A percentile compares a stretch with the other conserved stretches of the same genome.
Conservation (phyloP, 2,888 invertebrate genomes). For the Lepas anatifera region DNA sequence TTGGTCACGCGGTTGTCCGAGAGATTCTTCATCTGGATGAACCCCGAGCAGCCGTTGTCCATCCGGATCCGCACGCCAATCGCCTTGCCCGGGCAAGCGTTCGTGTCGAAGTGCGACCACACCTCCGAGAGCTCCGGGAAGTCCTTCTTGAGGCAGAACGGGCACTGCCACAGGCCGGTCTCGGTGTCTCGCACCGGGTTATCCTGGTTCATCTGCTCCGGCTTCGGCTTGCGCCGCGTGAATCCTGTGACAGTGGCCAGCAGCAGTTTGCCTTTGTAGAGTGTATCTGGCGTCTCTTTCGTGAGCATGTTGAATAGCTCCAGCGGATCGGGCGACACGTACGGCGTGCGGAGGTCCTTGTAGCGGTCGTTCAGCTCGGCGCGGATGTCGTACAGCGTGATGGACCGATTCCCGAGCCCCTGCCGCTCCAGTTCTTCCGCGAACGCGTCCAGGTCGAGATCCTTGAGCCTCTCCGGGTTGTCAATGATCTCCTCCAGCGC, state of each 20-base stretch:
- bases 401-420: conserved; percentile 47
- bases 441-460: conserved; percentile 94
- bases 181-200: conserved; percentile 91
- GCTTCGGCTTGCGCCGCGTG: conserved; percentile 73
- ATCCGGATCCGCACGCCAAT: conserved; percentile 77
- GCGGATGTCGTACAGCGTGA: conserved; percentile 92
- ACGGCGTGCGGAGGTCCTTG: conserved; percentile 72
- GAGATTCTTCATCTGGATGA: conserved; percentile 57
- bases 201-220: conserved; percentile 87
- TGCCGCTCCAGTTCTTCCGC: conserved; percentile 92
- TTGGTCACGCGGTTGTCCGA: conserved; percentile 87
- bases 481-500: conserved; percentile 95
- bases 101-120: conserved; percentile 95
- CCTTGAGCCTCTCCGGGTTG: conserved; percentile 44
- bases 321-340: conserved; percentile 64
- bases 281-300: conserved; percentile 88
- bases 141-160: conserved; percentile 90
- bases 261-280: conserved; percentile 80
- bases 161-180: conserved; percentile 93
- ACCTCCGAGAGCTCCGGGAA: conserved; percentile 93
- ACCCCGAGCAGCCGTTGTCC: conserved; percentile 74
- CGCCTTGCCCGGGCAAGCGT: conserved; percentile 85
- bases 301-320: conserved; percentile 90
- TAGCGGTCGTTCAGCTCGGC: conserved; percentile 89
- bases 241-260: conserved; percentile 66